A percentile compares a stretch with the other conserved stretches of the same genome.
These are phyloP conservation scores for Globodera ellingtonae DNA, from an alignment of 1,140 invertebrate species.

Conservation along the genomic window DNA sequence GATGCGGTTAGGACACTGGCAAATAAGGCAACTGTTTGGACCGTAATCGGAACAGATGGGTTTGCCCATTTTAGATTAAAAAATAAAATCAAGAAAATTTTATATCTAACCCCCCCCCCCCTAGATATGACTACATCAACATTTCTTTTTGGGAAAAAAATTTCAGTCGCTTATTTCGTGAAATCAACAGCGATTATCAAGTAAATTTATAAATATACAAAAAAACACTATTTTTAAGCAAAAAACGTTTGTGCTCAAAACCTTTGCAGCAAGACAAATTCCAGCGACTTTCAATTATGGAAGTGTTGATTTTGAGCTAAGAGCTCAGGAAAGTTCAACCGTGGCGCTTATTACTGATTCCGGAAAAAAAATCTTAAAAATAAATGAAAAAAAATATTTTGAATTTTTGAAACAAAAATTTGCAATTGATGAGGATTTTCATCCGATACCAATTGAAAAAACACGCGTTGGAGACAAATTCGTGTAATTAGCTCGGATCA, in stretches of 20 bases:
- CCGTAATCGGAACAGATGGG: not conserved
- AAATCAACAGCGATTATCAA: not conserved
- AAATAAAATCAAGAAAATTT: no score
- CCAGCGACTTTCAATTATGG: not conserved
- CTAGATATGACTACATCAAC: conserved; percentile 5
- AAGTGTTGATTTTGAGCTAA: not conserved
- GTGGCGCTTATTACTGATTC: not conserved
- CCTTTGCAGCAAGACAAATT: not conserved
- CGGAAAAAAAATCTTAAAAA: not conserved
- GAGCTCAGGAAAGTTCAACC: not conserved
- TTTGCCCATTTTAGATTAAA: no score
- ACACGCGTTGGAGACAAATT: not conserved
- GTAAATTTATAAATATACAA: not conserved
- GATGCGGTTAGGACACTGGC: not conserved
- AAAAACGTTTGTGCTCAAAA: conserved; percentile 12
- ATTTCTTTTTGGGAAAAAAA: conserved; percentile 2
- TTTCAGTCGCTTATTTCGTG: not conserved
- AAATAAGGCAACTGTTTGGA: not conserved
- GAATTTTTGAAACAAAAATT: conserved; percentile 8
- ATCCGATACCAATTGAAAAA: not conserved
- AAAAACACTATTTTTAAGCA: not conserved
- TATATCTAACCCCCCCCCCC: no score
- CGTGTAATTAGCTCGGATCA: no score
- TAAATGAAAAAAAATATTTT: not conserved
- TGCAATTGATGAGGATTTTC: not conserved